phyloP scores from a whole-genome alignment of 2,797 vertebrate genomes.

The Garrulus glandarius region DNA sequence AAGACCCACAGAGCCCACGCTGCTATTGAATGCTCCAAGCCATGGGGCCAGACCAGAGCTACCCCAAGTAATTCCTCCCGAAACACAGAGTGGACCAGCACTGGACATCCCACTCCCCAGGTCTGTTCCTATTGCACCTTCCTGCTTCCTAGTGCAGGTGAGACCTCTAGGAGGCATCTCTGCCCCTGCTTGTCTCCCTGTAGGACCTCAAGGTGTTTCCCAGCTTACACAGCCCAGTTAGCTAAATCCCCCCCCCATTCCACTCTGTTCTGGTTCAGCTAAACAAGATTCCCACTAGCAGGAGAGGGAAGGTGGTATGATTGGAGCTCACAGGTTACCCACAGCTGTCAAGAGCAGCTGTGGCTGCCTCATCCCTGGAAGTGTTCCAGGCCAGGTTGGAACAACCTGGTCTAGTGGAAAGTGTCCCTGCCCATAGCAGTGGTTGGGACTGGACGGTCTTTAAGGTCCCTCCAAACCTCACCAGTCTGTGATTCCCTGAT shows the following conservation, averaged over 20 bases:
- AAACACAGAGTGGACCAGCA: accelerated
- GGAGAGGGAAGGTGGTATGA: not conserved
- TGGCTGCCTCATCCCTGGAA: not conserved
- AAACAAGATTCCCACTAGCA: not conserved
- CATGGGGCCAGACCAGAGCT: not conserved
- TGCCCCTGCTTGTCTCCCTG: not conserved
- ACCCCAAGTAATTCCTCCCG: not conserved
- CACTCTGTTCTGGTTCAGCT: not conserved
- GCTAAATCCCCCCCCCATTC: not conserved
- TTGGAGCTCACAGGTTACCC: not conserved
- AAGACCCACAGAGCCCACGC: not conserved
- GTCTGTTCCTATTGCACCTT: not conserved
- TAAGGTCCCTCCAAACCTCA: not conserved
- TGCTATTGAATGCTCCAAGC: not conserved
- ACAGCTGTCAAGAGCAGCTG: not conserved
- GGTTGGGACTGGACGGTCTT: not conserved
- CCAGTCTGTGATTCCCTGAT: not conserved
- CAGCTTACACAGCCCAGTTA: not conserved
- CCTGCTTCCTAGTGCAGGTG: not conserved
- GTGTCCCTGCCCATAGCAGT: not conserved
- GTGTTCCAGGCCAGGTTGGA: not conserved
- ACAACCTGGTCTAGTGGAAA: not conserved
- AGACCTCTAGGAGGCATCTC: not conserved
- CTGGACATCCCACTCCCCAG: not conserved
- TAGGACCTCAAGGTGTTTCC: not conserved